Evolutionary conservation across 2,113 vertebrate genomes (phyloP).

Genomic region (Gadus macrocephalus): DNA sequence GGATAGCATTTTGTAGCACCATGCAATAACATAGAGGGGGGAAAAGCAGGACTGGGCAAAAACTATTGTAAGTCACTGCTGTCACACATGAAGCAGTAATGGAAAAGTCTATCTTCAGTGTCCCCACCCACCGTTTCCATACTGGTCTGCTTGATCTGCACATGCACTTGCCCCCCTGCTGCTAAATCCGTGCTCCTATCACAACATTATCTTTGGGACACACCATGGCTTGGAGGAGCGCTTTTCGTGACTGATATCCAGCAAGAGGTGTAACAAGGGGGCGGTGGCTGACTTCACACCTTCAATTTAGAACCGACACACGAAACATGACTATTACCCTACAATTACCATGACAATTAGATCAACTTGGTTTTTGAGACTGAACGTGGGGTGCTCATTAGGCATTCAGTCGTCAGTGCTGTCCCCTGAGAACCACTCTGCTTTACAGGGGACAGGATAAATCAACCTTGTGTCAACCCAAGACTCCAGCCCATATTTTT

Average conservation of each 20-base stretch:
- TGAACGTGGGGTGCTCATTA: conserved; percentile 59
- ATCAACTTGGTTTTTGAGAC: conserved; percentile 68
- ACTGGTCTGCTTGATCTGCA: conserved; percentile 47
- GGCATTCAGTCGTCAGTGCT: conserved; percentile 51
- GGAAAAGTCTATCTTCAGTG: conserved; percentile 47
- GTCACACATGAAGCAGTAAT: conserved; percentile 55
- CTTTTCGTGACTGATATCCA: conserved; percentile 42
- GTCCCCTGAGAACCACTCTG: conserved; percentile 54
- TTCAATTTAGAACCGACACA: conserved; percentile 66
- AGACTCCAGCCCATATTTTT: conserved; percentile 60
- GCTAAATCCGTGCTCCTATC: conserved; percentile 42
- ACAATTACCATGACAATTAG: conserved; percentile 66
- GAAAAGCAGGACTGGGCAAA: conserved; percentile 57
- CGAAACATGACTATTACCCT: conserved; percentile 59
- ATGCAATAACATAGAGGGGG: conserved; percentile 56
- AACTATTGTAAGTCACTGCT: conserved; percentile 59
- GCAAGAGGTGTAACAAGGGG: conserved; percentile 58
- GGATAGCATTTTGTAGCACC: conserved; percentile 56
- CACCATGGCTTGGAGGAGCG: conserved; percentile 38
- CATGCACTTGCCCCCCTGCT: conserved; percentile 18
- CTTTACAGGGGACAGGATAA: conserved; percentile 37
- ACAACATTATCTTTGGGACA: conserved; percentile 35
- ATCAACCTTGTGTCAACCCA: conserved; percentile 41
- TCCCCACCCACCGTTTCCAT: conserved; percentile 44
- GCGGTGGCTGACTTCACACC: conserved; percentile 59